These are phyloP conservation scores for Parambassis ranga DNA, from an alignment of 2,797 vertebrate species.

Conservation along the genomic window DNA sequence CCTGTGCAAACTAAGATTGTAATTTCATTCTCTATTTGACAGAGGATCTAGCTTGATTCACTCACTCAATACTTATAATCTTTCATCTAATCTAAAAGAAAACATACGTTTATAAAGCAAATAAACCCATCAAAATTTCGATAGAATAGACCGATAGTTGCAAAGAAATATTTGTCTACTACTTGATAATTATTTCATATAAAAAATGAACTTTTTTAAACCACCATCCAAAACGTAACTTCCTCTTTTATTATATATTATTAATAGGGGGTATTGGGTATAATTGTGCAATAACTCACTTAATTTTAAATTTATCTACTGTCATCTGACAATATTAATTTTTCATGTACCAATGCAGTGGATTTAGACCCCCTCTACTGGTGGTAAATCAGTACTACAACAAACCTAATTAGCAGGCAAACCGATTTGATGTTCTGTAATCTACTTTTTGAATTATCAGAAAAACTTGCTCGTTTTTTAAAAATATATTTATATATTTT, in stretches of 20 bases:
- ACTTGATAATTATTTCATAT: too few species aligned
- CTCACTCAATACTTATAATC: neutral
- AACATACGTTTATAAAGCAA: too few species aligned
- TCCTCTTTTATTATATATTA: too few species aligned
- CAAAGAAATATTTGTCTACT: too few species aligned
- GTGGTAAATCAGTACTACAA: constrained; percentile 29
- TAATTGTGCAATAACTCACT: neutral
- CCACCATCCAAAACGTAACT: too few species aligned
- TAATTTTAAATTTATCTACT: neutral
- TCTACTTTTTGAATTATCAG: too few species aligned
- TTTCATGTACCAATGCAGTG: constrained; percentile 11
- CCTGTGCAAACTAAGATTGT: neutral
- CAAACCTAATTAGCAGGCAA: neutral
- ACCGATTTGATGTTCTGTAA: neutral
- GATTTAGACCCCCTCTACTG: constrained; percentile 52
- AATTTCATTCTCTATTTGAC: constrained; percentile 1
- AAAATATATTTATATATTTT: too few species aligned
- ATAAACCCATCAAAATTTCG: too few species aligned
- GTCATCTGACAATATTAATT: neutral
- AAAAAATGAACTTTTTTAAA: too few species aligned
- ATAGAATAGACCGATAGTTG: too few species aligned
- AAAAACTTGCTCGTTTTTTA: too few species aligned
- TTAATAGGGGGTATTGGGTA: neutral
- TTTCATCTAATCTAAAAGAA: neutral
- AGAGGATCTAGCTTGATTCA: neutral